These are phyloP conservation scores for Cetoscarus ocellatus DNA, from an alignment of 2,797 vertebrate species.

Conservation along the genomic window DNA sequence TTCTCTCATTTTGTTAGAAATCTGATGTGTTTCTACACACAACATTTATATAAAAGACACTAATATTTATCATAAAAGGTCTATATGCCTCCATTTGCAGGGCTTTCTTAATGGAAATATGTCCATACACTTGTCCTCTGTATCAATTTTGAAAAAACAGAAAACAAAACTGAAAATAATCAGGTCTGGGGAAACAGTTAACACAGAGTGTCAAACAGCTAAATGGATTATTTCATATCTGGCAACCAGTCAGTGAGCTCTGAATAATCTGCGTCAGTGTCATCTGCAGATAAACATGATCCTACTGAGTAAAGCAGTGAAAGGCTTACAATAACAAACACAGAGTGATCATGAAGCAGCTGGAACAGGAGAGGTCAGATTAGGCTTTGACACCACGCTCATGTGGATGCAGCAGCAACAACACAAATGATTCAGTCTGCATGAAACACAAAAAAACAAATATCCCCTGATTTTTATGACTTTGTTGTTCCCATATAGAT, in stretches of 20 bases:
- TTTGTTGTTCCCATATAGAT: no score
- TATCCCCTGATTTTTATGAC: not conserved
- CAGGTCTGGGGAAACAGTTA: conserved; percentile 1
- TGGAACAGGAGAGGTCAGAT: conserved; percentile 20
- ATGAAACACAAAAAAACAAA: not conserved
- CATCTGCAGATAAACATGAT: conserved; percentile 34
- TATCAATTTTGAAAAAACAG: not conserved
- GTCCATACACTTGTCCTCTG: not conserved
- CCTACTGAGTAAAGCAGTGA: conserved; percentile 8
- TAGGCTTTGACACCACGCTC: conserved; percentile 12
- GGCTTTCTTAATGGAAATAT: not conserved
- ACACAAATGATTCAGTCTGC: conserved; percentile 17
- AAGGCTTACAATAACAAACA: conserved; percentile 32
- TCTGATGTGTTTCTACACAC: no score
- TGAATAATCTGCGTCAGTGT: conserved; percentile 28
- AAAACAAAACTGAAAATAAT: conserved; percentile 1
- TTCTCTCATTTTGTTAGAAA: no score
- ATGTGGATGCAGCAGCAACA: conserved; percentile 10
- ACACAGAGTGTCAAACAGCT: not conserved
- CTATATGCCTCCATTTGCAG: no score
- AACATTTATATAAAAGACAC: no score
- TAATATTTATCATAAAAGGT: no score
- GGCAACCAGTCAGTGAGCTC: conserved; percentile 38
- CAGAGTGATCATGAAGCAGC: conserved; percentile 20
- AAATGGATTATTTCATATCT: conserved; percentile 41